Evolutionary conservation across 2,888 invertebrate genomes (phyloP).

Genomic region (Imbricaverruca yamaguchii): DNA sequence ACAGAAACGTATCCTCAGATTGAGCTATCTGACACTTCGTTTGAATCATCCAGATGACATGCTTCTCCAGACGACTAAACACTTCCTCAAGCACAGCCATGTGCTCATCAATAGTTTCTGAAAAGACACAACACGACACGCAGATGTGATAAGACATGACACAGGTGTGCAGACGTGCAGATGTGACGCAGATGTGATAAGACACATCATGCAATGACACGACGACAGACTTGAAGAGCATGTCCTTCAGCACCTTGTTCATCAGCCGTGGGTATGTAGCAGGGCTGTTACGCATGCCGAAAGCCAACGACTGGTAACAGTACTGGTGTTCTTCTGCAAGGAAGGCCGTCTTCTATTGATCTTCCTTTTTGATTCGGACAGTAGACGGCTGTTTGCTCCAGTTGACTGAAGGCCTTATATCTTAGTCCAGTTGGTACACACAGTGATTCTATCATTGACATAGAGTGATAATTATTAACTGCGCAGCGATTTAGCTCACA

Average conservation of each 20-base stretch:
- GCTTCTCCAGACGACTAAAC: neutral
- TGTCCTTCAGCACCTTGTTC: conserved; percentile 8
- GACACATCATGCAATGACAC: conserved; percentile 10
- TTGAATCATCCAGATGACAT: neutral
- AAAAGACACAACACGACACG: neutral
- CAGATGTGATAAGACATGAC: too few relatives aligned
- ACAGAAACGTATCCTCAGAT: neutral
- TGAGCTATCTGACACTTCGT: neutral
- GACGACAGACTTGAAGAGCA: conserved; percentile 12
- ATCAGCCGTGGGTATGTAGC: neutral
- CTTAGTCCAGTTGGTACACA: too few relatives aligned
- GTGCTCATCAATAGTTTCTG: neutral
- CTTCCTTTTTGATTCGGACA: neutral
- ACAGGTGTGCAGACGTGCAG: too few relatives aligned
- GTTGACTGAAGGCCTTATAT: neutral
- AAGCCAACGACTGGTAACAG: neutral
- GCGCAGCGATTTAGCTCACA: neutral
- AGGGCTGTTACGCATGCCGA: conserved; percentile 4
- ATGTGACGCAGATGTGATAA: too few relatives aligned
- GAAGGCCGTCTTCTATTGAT: conserved; percentile 24
- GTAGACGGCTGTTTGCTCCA: conserved; percentile 15
- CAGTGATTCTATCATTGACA: neutral
- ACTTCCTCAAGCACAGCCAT: neutral
- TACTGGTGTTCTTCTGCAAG: conserved; percentile 3
- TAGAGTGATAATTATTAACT: neutral